Evolutionary conservation across 2,113 vertebrate species (phyloP), one percentile per base, ranked within the genome.

Genomic region (Zosterops borbonicus): DNA sequence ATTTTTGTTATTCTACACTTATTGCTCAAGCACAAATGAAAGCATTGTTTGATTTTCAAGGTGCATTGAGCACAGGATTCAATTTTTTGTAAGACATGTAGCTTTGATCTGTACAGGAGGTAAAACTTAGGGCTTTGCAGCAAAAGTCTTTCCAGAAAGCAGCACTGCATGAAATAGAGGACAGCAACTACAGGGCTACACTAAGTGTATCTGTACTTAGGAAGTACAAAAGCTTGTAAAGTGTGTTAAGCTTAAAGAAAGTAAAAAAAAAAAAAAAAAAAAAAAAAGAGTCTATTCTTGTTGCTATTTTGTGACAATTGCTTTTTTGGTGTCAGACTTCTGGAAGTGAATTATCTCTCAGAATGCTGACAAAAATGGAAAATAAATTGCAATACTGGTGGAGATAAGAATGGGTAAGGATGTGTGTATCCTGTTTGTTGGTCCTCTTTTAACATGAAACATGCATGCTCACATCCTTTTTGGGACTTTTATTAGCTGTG

Each of bases 351-450:
- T 70, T 60, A 50, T 75, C 44, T 93, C 68, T 86, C 49, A 73
- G 62, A 91, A 90, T 12, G 82, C 75, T 90, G 82, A 90, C 64
- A 90, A 83, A 82, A 90, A 56, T 68, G 71, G 88, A 93, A 97
- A 95, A 87, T 39, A 68, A 68, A 84, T 39, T 42, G 62, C 87
- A 96, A 86, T 88, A 96, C 3, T 81, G 29, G 44, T 80, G 63
- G 56, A 92, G 93, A 92, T 95, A 95, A 96, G 87, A 87, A 46
- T 3, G 87, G 74, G 63, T 55, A 85, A 92, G 67, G 87, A 90
- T 69, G 56, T 52, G 50, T 33, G 24, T 74, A 94, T 94, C 91
- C 90, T 94, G 93, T 95, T 96, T 91, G 28, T 11, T 65, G 68
- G 74, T 76, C 62, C 46, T 60, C 58, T 87, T 68, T 58, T 76